phyloP scores from a whole-genome alignment of 1,140 invertebrate species.

The Asobara japonica region DNA sequence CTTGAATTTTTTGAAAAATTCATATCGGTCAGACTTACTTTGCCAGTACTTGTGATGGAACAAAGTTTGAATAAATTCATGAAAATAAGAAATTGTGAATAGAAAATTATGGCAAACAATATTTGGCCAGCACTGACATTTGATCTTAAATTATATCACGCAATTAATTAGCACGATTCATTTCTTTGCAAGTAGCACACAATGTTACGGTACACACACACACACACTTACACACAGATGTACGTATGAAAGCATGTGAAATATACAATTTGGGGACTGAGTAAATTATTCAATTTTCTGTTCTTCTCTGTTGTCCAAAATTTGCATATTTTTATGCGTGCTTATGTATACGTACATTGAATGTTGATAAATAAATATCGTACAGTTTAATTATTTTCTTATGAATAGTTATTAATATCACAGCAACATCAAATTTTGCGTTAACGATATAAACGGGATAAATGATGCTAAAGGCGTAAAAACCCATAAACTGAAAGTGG shows the following conservation, averaged over 20 bases:
- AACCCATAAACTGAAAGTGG: slow-evolving; percentile 36
- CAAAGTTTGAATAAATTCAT: background rate
- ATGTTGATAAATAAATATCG: slow-evolving; percentile 21
- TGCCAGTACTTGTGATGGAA: background rate
- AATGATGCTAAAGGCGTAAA: slow-evolving; percentile 30
- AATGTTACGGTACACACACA: slow-evolving; percentile 41
- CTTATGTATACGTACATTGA: slow-evolving; percentile 39
- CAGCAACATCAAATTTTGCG: slow-evolving; percentile 60
- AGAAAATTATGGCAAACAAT: slow-evolving; percentile 21
- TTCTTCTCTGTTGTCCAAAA: background rate
- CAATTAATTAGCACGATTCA: background rate
- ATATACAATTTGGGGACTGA: slow-evolving; percentile 34
- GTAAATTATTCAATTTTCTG: no score
- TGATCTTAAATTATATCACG: slow-evolving; percentile 3
- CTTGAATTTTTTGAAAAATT: background rate
- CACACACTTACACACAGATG: slow-evolving; percentile 44
- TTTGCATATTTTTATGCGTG: background rate
- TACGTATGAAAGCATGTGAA: slow-evolving; percentile 34
- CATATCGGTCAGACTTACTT: background rate
- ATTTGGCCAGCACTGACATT: background rate
- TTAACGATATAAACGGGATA: slow-evolving; percentile 40
- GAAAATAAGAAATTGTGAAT: slow-evolving; percentile 20
- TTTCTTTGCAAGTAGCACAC: slow-evolving; percentile 30
- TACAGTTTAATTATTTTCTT: slow-evolving; percentile 36
- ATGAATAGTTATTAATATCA: slow-evolving; percentile 40